These are phyloP conservation scores for Leptinotarsa texana DNA, from an alignment of 1,140 invertebrate species.

Conservation along the genomic window DNA sequence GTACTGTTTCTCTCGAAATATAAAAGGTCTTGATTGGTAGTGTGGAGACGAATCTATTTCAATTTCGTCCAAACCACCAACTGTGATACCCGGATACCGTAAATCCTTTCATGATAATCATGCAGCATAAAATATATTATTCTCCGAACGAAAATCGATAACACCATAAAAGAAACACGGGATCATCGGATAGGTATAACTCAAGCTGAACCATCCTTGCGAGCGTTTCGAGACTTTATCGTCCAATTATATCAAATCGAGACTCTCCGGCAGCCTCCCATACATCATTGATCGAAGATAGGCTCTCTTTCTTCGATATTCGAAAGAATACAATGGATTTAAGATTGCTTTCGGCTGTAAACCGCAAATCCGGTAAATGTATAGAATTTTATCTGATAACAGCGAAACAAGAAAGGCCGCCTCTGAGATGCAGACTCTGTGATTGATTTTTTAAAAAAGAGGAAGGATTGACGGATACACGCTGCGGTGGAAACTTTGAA, in stretches of 20 bases:
- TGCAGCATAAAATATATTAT: constrained; percentile 3
- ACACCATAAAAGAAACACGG: neutral
- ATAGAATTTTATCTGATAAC: constrained; percentile 38
- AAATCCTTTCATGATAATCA: constrained; percentile 1
- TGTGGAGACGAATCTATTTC: too few relatives aligned
- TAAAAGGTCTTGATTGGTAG: too few relatives aligned
- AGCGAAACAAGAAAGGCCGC: neutral
- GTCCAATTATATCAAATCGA: constrained; percentile 49
- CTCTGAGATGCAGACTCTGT: neutral
- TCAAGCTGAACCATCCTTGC: constrained; percentile 28
- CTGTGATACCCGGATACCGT: neutral
- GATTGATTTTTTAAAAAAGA: neutral
- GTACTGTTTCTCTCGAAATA: too few relatives aligned
- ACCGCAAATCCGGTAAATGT: constrained; percentile 42
- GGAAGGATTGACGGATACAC: too few relatives aligned
- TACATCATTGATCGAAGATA: constrained; percentile 47
- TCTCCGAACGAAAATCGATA: neutral
- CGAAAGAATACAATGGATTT: constrained; percentile 42
- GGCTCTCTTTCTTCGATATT: constrained; percentile 25
- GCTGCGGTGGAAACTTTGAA: too few relatives aligned
- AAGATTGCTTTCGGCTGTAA: constrained; percentile 28
- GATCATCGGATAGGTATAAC: neutral
- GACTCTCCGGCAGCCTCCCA: constrained; percentile 43
- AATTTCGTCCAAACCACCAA: too few relatives aligned
- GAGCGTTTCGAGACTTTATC: constrained; percentile 44